A percentile compares a stretch with the other conserved stretches of the same genome.
Conservation (phyloP, 2,797 vertebrate genomes). For the Pachyuromys duprasi region DNA sequence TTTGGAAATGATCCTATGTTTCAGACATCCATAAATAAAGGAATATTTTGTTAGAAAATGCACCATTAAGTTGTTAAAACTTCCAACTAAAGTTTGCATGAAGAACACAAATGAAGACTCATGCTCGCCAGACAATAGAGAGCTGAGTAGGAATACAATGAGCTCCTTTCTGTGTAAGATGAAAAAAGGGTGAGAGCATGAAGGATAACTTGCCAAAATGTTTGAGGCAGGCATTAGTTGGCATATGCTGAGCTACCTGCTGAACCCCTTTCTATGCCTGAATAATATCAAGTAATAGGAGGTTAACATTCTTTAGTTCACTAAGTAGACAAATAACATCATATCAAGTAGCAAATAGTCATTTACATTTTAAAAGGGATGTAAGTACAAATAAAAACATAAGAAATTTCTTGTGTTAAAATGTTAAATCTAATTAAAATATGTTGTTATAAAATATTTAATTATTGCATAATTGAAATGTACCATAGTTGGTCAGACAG, state of each 20-base stretch:
- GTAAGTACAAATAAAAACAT: not conserved
- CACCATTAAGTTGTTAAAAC: constrained; percentile 68
- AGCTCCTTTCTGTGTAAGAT: not conserved
- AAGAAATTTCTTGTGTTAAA: not conserved
- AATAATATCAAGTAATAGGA: not conserved
- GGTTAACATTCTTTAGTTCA: not conserved
- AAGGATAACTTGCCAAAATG: not conserved
- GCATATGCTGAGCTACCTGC: not conserved
- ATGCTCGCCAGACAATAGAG: not conserved
- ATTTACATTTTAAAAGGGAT: not conserved
- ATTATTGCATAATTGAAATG: not conserved
- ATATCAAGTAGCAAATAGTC: not conserved
- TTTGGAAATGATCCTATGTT: constrained; percentile 72
- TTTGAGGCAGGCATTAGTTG: not conserved
- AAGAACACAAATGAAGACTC: not conserved
- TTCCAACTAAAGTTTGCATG: constrained; percentile 4
- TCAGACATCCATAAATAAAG: constrained; percentile 60
- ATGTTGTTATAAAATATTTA: not conserved
- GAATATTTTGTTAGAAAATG: constrained; percentile 61
- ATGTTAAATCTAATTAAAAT: constrained; percentile 3
- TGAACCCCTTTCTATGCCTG: not conserved
- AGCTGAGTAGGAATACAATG: not conserved
- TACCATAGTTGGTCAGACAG: not conserved
- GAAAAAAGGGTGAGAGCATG: not conserved
- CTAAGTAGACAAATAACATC: not conserved